Conservation (phyloP, 2,888 invertebrate species). For the Watsonalla cultraria region DNA sequence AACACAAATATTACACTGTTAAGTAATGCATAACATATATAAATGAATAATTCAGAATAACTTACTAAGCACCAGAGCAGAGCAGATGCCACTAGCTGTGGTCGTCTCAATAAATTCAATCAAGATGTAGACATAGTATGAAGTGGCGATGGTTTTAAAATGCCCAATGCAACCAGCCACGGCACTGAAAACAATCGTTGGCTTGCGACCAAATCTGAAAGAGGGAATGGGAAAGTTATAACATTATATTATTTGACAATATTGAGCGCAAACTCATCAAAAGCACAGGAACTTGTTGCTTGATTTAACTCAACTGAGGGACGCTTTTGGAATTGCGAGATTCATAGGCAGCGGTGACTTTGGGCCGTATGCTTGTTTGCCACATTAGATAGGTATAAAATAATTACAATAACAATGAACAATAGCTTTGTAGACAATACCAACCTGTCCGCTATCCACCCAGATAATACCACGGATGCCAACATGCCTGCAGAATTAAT, state of each 20-base stretch:
- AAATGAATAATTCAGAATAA: slow-evolving; percentile 3
- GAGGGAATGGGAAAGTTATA: no score
- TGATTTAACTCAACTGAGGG: no score
- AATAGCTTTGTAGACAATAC: neutral
- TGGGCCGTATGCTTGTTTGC: no score
- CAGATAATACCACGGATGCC: slow-evolving; percentile 46
- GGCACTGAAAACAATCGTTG: slow-evolving; percentile 46
- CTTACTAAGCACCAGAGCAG: slow-evolving; percentile 54
- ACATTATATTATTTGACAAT: no score
- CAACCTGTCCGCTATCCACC: slow-evolving; percentile 57
- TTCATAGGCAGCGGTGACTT: no score
- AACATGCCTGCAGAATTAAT: slow-evolving; percentile 55
- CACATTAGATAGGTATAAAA: no score
- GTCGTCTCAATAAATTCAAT: slow-evolving; percentile 55
- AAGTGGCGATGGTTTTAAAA: slow-evolving; percentile 46
- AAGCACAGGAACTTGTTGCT: no score
- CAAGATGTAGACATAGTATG: slow-evolving; percentile 43
- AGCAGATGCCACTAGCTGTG: slow-evolving; percentile 47
- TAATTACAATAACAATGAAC: no score
- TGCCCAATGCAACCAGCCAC: slow-evolving; percentile 46
- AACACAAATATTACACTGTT: no score
- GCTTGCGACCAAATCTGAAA: slow-evolving; percentile 59
- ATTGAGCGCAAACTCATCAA: no score
- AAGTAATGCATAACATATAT: no score
- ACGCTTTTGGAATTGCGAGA: no score